phyloP scores from a whole-genome alignment of 1,140 invertebrate species.

The Sarcophaga peregrina region DNA sequence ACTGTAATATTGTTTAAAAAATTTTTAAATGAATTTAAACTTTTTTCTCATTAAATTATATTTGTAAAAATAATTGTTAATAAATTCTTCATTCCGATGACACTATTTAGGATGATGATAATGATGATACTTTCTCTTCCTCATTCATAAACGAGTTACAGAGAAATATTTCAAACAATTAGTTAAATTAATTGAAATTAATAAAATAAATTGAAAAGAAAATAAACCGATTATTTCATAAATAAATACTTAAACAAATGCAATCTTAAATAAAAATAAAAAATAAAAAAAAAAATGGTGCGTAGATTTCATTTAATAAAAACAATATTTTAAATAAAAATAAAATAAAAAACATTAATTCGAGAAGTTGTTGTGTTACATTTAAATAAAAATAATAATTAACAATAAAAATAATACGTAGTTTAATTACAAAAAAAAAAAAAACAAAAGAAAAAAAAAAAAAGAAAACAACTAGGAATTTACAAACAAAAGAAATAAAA shows the following conservation, averaged over 20 bases:
- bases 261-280: constrained; percentile 28
- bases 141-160: not conserved
- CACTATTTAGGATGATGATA: not conserved
- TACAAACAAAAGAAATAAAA: not conserved
- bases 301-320: constrained; percentile 31
- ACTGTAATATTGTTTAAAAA: not conserved
- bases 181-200: not conserved
- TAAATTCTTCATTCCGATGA: not conserved
- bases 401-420: constrained; percentile 11
- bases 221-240: not conserved
- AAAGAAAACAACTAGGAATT: constrained; percentile 38
- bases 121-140: not conserved
- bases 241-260: not conserved
- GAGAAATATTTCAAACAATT: not conserved
- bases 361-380: constrained; percentile 40
- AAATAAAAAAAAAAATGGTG: constrained; percentile 34
- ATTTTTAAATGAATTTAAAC: not conserved
- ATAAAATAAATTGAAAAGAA: not conserved
- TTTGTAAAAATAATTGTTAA: constrained; percentile 13
- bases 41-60: not conserved
- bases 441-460: not conserved
- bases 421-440: constrained; percentile 29
- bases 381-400: constrained; percentile 22
- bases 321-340: not conserved
- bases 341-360: constrained; percentile 18